A percentile compares a stretch with the other conserved stretches of the same genome.
phyloP scores from a whole-genome alignment of 1,140 invertebrate genomes.

The Venustaconcha ellipsiformis region DNA sequence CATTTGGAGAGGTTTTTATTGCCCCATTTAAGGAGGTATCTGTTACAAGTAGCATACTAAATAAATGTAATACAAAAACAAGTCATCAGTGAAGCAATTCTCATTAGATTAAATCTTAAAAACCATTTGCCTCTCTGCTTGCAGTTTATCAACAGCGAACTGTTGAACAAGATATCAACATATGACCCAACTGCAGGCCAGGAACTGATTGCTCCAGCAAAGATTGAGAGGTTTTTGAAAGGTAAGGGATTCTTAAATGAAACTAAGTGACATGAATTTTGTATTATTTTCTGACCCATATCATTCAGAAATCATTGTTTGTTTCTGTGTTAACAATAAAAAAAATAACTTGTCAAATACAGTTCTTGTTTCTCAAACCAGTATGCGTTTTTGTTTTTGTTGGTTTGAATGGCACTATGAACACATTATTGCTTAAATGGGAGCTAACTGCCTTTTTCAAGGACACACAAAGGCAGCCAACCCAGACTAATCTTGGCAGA shows the following conservation, averaged over 20 bases:
- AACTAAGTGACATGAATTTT: background rate
- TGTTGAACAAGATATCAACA: constrained; percentile 58
- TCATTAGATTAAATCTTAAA: background rate
- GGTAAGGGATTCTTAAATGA: constrained; percentile 33
- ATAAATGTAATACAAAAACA: background rate
- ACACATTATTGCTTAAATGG: too few relatives aligned
- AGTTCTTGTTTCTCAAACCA: background rate
- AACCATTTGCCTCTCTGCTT: constrained; percentile 22
- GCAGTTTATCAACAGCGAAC: constrained; percentile 61
- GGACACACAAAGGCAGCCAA: too few relatives aligned
- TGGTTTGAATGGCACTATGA: too few relatives aligned
- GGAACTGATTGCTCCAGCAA: constrained; percentile 50
- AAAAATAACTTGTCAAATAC: background rate
- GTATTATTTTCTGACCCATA: background rate
- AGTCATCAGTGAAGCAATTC: background rate
- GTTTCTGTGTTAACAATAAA: background rate
- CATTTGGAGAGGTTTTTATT: too few relatives aligned
- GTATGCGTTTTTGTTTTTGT: background rate
- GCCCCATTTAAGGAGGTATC: too few relatives aligned
- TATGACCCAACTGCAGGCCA: constrained; percentile 63
- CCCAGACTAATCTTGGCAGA: background rate
- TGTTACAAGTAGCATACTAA: too few relatives aligned
- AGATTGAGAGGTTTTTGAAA: constrained; percentile 55
- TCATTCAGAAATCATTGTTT: background rate
- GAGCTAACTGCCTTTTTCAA: too few relatives aligned